Base-by-base conservation (phyloP, 2,888 invertebrate species). In the Hirtodrosophila alboralis region DNA sequence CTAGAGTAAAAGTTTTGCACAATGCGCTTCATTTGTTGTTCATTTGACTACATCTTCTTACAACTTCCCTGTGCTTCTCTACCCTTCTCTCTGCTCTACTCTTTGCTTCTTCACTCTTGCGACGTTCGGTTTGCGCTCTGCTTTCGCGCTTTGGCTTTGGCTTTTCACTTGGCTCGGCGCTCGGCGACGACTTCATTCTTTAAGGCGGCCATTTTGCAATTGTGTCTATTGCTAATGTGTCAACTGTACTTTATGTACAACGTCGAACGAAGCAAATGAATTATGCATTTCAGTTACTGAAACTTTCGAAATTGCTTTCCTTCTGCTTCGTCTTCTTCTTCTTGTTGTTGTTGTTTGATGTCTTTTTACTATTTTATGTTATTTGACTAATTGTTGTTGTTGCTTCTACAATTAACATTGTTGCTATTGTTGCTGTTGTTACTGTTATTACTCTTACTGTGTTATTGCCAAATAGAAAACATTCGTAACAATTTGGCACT, bases 1-100 rank as follows among this genome's bases (percentile, higher is more conserved):
- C 65, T 53, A 52, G 73, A 83, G 83, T 79, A 79, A 79, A 79
- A 79, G 79, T 79, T 79, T 79, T 62, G 76, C 73, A 83, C 79
- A 79, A 79, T 83, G 79, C 83, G 83, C 70, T 79, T 80, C 71
- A 79, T 83, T 83, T 83, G 67, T 83, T 73, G 75, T 63, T 56
- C 51, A 73, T 69, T 74, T 80, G 67, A 77, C 75, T 76, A 60
- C 45, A 52, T 65, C 60, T 56, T 65, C 43, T 47, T 64, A 48
- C 28, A 21, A 45, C 30, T 14, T 36, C 21, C 34, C 33, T 27
- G 10, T 7, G 16, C 12, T 4, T 26, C 23, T 4, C 40, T 16
- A 8, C 10, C 14, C 2, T 40, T 30, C 23, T 14, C 53, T 10
- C 36, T 53, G 12, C 43, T 30, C 18, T 36, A 9, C 26, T 26